Conservation (phyloP, 2,113 vertebrate genomes). For the Hippocampus guttulatus region DNA sequence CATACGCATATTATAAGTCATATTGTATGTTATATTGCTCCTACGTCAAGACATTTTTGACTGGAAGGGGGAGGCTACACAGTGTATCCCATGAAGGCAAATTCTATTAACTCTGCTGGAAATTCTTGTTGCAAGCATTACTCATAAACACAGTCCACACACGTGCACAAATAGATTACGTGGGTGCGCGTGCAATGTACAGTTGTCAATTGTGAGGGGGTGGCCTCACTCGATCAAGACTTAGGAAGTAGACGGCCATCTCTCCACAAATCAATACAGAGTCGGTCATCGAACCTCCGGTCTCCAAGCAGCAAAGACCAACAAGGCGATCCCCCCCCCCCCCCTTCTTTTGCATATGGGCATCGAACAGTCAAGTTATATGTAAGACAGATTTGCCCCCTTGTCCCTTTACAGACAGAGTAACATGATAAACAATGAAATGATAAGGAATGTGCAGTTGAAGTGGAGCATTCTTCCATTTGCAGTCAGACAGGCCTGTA, state of each 20-base stretch:
- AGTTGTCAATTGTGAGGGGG: background rate
- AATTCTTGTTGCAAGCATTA: background rate
- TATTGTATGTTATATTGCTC: background rate
- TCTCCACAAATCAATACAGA: background rate
- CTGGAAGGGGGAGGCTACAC: background rate
- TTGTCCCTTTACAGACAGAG: background rate
- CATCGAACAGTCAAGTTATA: background rate
- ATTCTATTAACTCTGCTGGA: background rate
- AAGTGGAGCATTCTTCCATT: constrained; percentile 23
- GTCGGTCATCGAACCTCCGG: background rate
- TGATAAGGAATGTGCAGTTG: constrained; percentile 21
- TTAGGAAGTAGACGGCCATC: background rate
- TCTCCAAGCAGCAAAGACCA: too few relatives aligned
- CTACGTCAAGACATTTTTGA: background rate
- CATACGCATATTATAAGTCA: too few relatives aligned
- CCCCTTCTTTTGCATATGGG: background rate
- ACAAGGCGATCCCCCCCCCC: background rate
- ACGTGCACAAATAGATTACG: constrained; percentile 4
- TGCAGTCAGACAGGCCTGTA: constrained; percentile 19
- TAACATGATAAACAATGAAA: constrained; percentile 32
- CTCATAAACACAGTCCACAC: background rate
- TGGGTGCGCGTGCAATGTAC: background rate
- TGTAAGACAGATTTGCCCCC: background rate
- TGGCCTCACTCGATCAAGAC: background rate
- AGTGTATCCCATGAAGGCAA: background rate